Evolutionary conservation across 2,888 invertebrate genomes (phyloP).

Genomic region (Aleiodes leptofemur): DNA sequence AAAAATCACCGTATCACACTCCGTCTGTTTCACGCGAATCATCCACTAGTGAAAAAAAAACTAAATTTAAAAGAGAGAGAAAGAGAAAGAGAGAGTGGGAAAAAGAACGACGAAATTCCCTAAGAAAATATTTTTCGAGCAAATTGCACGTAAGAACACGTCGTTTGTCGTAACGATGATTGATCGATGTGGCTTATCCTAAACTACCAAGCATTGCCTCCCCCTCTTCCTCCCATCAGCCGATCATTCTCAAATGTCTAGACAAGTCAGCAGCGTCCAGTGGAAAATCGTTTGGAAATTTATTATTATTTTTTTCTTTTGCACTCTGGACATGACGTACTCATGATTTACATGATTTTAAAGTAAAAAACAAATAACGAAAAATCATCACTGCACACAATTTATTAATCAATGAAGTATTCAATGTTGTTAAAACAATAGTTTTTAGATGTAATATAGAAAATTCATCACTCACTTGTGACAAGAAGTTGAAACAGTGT

Average conservation of each 20-base stretch:
- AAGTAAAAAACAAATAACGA: neutral
- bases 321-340: conserved; percentile 5
- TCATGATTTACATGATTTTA: conserved; percentile 16
- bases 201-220: conserved; percentile 8
- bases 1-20: conserved; percentile 25
- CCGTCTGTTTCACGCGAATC: conserved; percentile 2
- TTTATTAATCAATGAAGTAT: neutral
- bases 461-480: conserved; percentile 30
- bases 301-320: neutral
- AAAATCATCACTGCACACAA: conserved; percentile 1
- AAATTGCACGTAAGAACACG: conserved; percentile 34
- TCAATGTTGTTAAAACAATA: neutral
- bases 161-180: conserved; percentile 24
- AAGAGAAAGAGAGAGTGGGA: neutral
- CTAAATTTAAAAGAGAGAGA: neutral
- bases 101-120: neutral
- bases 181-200: conserved; percentile 30
- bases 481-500: conserved; percentile 19
- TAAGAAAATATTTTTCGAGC: neutral
- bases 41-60: conserved; percentile 10
- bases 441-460: neutral
- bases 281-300: conserved; percentile 31
- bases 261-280: conserved; percentile 4
- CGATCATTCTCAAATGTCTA: conserved; percentile 29
- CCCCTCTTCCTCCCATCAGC: neutral